Percentiles rank a stretch among this genome's conserved stretches.
phyloP scores from a whole-genome alignment of 35 echinoderm and acorn worm genomes.

The Acanthaster planci region DNA sequence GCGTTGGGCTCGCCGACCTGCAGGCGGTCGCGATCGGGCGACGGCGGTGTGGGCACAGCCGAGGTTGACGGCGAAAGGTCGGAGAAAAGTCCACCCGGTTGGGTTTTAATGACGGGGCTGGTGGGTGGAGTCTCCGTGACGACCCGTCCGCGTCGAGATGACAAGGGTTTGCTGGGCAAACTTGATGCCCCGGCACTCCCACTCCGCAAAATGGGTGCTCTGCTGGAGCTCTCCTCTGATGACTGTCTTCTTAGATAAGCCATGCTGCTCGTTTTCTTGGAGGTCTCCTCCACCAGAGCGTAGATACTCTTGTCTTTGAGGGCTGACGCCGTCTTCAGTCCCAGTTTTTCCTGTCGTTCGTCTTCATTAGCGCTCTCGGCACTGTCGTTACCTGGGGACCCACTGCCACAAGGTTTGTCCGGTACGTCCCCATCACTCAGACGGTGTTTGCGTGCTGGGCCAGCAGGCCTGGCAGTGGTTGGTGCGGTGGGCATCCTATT shows the following conservation, averaged over 20 bases:
- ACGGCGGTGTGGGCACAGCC: conserved; percentile 5
- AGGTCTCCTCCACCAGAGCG: conserved; percentile 22
- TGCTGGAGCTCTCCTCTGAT: neutral
- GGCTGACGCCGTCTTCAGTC: neutral
- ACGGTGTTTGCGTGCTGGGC: neutral
- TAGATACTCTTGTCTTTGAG: conserved; percentile 29
- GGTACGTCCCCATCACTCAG: neutral
- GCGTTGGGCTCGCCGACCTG: neutral
- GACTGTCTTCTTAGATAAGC: conserved; percentile 32
- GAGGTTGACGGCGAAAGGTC: neutral
- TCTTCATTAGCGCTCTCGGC: conserved; percentile 6
- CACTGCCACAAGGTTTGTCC: neutral
- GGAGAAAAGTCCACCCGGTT: neutral
- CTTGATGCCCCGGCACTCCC: neutral
- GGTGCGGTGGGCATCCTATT: neutral
- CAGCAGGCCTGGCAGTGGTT: neutral
- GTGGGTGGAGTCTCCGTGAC: conserved; percentile 15
- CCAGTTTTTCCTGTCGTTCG: conserved; percentile 20
- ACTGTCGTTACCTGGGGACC: neutral
- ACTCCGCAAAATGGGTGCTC: neutral
- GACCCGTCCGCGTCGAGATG: neutral
- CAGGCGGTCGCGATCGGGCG: conserved; percentile 1
- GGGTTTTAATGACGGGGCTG: conserved; percentile 24
- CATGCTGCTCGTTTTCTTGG: conserved; percentile 21
- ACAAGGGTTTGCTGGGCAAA: neutral